Evolutionary conservation across 2,113 vertebrate genomes (phyloP).

Genomic region (Manacus vitellinus): DNA sequence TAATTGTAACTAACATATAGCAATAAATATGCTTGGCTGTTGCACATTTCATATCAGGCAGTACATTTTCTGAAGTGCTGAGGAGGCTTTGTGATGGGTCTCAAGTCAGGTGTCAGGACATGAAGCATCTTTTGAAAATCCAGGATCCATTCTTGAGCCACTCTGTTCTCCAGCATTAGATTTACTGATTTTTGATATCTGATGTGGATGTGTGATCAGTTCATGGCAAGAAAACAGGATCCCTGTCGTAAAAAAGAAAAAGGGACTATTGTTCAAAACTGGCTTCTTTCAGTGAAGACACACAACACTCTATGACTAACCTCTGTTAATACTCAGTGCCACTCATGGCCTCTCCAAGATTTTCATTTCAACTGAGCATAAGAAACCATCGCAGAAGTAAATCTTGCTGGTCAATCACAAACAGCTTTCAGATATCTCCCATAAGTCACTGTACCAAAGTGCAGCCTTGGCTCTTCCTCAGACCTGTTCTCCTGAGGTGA

Average conservation of each 20-base stretch:
- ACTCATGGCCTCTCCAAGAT: neutral
- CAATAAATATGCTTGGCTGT: neutral
- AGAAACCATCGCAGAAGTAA: neutral
- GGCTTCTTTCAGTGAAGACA: neutral
- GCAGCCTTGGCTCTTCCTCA: neutral
- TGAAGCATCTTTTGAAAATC: neutral
- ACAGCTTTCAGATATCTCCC: rapidly evolving
- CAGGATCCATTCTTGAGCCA: neutral
- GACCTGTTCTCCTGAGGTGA: neutral
- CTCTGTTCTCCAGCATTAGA: neutral
- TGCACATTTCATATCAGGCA: rapidly evolving
- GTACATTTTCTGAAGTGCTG: neutral
- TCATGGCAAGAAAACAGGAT: neutral
- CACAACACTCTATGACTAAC: neutral
- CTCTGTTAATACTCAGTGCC: neutral
- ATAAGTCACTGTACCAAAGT: rapidly evolving
- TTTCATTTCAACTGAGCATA: neutral
- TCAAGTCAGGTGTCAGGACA: neutral
- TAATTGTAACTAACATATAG: neutral
- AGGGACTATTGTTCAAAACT: neutral
- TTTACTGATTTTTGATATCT: neutral
- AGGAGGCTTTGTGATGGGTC: neutral
- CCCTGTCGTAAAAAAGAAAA: neutral
- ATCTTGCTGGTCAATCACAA: neutral
- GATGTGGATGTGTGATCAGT: neutral